Evolutionary conservation across 53 echinoderm and acorn worm species (phyloP).

Genomic region (Actinopyga echinites): DNA sequence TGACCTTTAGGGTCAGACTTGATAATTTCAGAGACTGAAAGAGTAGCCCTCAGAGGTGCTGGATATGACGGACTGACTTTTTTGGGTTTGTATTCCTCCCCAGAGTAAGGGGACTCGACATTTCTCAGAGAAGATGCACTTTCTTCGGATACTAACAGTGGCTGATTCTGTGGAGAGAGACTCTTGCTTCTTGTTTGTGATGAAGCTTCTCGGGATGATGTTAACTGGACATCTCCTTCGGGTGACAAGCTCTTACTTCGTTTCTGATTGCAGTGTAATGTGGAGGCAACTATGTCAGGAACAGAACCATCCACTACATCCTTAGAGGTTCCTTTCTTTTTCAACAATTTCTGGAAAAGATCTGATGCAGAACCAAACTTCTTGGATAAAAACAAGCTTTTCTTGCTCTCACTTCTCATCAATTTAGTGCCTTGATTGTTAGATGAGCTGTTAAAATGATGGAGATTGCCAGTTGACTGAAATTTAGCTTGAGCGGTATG

Average conservation of each 20-base stretch:
- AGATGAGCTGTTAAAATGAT: too few relatives aligned
- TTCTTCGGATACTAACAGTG: too few relatives aligned
- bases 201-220: not conserved
- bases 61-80: slow-evolving; percentile 79
- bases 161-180: not conserved
- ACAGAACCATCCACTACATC: not conserved
- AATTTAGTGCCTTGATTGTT: not conserved
- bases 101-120: not conserved
- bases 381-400: slow-evolving; percentile 62
- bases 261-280: not conserved
- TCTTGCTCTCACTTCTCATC: not conserved
- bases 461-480: too few relatives aligned
- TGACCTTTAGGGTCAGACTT: slow-evolving; percentile 30
- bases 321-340: slow-evolving; percentile 54
- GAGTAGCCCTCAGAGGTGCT: slow-evolving; percentile 84
- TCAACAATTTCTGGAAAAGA: slow-evolving; percentile 73
- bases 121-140: not conserved
- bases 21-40: slow-evolving; percentile 70
- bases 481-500: too few relatives aligned
- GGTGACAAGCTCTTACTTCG: slow-evolving; percentile 19
- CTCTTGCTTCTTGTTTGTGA: not conserved
- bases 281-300: slow-evolving; percentile 17
- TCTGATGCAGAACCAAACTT: slow-evolving; percentile 91
- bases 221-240: not conserved
- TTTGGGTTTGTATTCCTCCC: not conserved